These are phyloP conservation scores for Scaptomyza cyrtandrae DNA, from an alignment of 2,888 invertebrate species.

Conservation along the genomic window DNA sequence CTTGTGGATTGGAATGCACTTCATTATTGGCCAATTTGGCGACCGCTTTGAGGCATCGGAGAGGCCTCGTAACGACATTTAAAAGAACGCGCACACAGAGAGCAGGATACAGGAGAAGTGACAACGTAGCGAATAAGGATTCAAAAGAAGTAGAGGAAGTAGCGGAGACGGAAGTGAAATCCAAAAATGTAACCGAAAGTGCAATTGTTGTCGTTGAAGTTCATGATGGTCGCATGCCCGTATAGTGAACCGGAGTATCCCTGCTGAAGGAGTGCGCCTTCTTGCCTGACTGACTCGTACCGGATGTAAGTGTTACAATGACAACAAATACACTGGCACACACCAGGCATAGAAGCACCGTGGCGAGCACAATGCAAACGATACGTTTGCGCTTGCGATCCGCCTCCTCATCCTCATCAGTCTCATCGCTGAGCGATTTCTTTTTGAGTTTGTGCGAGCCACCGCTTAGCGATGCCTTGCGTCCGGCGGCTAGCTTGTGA, in stretches of 20 bases:
- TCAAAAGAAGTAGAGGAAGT: conserved; percentile 4
- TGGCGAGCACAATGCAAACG: conserved; percentile 88
- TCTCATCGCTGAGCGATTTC: conserved; percentile 85
- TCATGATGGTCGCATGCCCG: conserved; percentile 82
- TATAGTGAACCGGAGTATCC: conserved; percentile 85
- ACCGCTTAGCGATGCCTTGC: conserved; percentile 81
- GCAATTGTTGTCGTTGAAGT: conserved; percentile 46
- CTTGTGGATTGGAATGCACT: background rate
- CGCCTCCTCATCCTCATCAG: conserved; percentile 86
- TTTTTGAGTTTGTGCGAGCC: conserved; percentile 82
- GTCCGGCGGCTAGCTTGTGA: conserved; percentile 79
- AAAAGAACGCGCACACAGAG: conserved; percentile 35
- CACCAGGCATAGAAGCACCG: conserved; percentile 90
- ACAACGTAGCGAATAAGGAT: conserved; percentile 1
- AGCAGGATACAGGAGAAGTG: conserved; percentile 18
- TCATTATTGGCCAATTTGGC: conserved; percentile 9
- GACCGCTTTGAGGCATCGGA: conserved; percentile 19
- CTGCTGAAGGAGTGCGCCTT: conserved; percentile 88
- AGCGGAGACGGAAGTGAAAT: conserved; percentile 57
- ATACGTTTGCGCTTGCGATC: conserved; percentile 89
- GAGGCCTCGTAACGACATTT: conserved; percentile 19
- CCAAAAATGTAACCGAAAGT: conserved; percentile 41
- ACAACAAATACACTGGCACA: conserved; percentile 91
- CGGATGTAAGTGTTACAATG: conserved; percentile 90
- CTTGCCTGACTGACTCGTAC: conserved; percentile 88